Evolutionary conservation across 1,140 invertebrate species (phyloP), one percentile per base, ranked within the genome.

Genomic region (Drosophila burlai): DNA sequence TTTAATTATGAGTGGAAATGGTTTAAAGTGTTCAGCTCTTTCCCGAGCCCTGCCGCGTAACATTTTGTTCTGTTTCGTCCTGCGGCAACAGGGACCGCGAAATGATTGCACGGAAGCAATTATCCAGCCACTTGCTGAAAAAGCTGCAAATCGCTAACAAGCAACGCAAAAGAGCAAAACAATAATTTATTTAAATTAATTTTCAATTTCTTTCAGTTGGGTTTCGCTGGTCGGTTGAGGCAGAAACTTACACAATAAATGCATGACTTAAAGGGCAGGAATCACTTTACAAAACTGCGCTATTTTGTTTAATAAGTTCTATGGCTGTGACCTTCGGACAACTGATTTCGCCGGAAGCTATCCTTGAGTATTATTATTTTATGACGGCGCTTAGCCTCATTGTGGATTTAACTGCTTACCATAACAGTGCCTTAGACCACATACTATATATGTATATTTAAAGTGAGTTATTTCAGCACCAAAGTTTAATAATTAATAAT

Each of bases 181-280:
- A 81, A 85, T 79, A 81, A 81, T 81, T 81, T 73, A 59, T 81
- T 81, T 79, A 74, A 78, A 81, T 82, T 62, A 80, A 64, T 36
- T 57, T 83, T 57, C 49, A 54, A 57, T 69, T 68, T 76, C 46
- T 45, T 42, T 29, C 18, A 21, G 18, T 15, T 52, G 21, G 21
- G 43, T 52, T 24, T 40, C 31, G 36, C n/a, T 26, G 2, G 8
- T 18, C 18, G 46, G 26, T 24, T 15, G 6, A 21, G 16, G 31
- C n/a, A 52, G 40, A 52, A 42, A 36, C 21, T 63, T 36, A 13
- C 43, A 61, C 40, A 24, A 50, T 60, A 43, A 74, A 43, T 21
- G n/a, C 24, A 42, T 10, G 18, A 36, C 36, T 46, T 46, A 31
- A 59, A 46, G 34, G 24, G 21, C 21, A n/a, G 31, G 31, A 36